phyloP scores from a whole-genome alignment of 1,140 invertebrate genomes.

The Lysiphlebus fabarum region DNA sequence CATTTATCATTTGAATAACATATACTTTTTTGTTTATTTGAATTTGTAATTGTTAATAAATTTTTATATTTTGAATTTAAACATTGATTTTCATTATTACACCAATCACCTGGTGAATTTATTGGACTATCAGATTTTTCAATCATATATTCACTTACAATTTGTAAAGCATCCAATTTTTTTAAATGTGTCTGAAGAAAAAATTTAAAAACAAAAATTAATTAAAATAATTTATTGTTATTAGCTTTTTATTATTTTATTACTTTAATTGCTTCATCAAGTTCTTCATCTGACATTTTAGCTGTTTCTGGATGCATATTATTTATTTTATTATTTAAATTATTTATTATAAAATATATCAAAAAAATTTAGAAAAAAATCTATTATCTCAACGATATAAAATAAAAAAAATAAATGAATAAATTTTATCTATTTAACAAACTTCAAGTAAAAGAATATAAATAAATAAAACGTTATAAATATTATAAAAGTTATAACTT shows the following conservation, averaged over 20 bases:
- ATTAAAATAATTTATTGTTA: constrained; percentile 4
- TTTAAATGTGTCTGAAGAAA: constrained; percentile 5
- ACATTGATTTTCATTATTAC: neutral
- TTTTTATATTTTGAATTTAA: constrained; percentile 33
- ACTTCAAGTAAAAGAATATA: neutral
- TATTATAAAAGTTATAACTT: too few relatives aligned
- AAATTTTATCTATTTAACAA: neutral
- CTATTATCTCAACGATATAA: too few relatives aligned
- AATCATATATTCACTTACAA: constrained; percentile 2
- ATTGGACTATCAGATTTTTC: neutral
- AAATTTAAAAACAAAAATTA: constrained; percentile 8
- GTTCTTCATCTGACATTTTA: constrained; percentile 19
- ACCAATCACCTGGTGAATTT: constrained; percentile 17
- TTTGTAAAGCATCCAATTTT: constrained; percentile 15
- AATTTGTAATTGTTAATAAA: constrained; percentile 33
- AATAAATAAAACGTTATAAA: too few relatives aligned
- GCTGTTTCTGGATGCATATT: constrained; percentile 9
- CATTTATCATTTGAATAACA: constrained; percentile 2
- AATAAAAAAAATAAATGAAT: constrained; percentile 5
- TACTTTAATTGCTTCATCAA: constrained; percentile 19
- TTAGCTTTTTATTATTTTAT: constrained; percentile 1
- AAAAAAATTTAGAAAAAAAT: neutral
- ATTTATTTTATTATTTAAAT: constrained; percentile 10
- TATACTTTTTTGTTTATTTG: neutral
- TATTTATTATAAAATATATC: neutral